Conservation (phyloP, 1,140 invertebrate genomes). For the Thaumetopoea pityocampa region DNA sequence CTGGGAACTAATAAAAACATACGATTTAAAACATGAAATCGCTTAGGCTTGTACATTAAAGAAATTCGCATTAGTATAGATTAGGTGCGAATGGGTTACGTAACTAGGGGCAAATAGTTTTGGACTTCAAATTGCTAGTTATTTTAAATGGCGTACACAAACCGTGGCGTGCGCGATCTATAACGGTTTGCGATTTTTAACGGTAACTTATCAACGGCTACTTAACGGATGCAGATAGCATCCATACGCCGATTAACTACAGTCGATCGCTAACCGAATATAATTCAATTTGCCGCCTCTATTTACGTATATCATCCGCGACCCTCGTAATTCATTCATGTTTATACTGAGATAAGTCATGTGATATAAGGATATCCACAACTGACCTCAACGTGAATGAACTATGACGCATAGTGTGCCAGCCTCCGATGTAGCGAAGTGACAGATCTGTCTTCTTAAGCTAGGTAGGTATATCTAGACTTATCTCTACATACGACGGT, state of each 20-base stretch:
- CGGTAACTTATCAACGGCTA: too few relatives aligned
- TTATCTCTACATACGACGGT: constrained; percentile 50
- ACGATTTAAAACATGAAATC: constrained; percentile 1
- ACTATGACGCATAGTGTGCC: constrained; percentile 42
- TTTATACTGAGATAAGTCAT: neutral
- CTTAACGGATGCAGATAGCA: too few relatives aligned
- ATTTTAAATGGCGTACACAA: too few relatives aligned
- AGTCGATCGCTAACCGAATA: too few relatives aligned
- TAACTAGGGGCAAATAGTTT: too few relatives aligned
- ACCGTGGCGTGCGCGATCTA: too few relatives aligned
- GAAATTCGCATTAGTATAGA: constrained; percentile 6
- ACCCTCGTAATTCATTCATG: neutral
- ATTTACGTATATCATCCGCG: too few relatives aligned
- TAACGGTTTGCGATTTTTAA: too few relatives aligned
- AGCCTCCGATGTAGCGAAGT: constrained; percentile 50
- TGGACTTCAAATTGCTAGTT: too few relatives aligned
- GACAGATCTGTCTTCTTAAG: constrained; percentile 63
- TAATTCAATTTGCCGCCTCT: too few relatives aligned
- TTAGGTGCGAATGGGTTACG: constrained; percentile 13
- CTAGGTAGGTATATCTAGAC: constrained; percentile 59
- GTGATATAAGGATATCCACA: neutral
- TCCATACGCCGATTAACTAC: too few relatives aligned
- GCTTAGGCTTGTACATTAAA: constrained; percentile 13
- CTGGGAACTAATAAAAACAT: constrained; percentile 8
- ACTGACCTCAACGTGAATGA: constrained; percentile 21